phyloP scores from a whole-genome alignment of 1,140 invertebrate species.

The Calliopsis andreniformis region DNA sequence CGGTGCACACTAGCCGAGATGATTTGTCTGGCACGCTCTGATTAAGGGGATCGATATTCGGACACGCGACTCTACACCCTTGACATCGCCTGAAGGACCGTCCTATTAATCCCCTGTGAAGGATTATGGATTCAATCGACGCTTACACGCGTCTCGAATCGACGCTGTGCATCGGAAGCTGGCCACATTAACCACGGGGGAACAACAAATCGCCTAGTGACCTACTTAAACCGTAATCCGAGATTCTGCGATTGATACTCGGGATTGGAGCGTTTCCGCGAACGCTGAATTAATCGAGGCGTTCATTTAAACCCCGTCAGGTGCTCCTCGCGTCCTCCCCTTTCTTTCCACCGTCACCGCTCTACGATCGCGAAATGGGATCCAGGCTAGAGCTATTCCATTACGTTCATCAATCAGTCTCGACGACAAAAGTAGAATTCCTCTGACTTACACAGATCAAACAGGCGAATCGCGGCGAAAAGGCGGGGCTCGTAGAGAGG shows the following conservation, averaged over 20 bases:
- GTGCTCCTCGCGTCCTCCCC: no score
- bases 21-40: constrained; percentile 41
- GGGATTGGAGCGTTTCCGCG: not conserved
- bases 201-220: not conserved
- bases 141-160: constrained; percentile 21
- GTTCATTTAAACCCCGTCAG: no score
- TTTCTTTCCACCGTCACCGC: no score
- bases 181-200: not conserved
- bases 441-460: no score
- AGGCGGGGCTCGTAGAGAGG: no score
- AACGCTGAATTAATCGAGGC: no score
- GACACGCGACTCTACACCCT: constrained; percentile 64
- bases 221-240: not conserved
- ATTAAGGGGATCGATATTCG: constrained; percentile 52
- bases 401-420: no score
- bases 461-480: no score
- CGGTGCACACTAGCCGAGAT: constrained; percentile 6
- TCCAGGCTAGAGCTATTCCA: no score
- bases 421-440: no score
- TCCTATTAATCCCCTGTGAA: constrained; percentile 34
- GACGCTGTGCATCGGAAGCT: not conserved
- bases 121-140: constrained; percentile 43
- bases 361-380: no score
- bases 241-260: not conserved
- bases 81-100: constrained; percentile 28